phyloP scores from a whole-genome alignment of 2,888 invertebrate genomes.

The Drosophila glabriapex region DNA sequence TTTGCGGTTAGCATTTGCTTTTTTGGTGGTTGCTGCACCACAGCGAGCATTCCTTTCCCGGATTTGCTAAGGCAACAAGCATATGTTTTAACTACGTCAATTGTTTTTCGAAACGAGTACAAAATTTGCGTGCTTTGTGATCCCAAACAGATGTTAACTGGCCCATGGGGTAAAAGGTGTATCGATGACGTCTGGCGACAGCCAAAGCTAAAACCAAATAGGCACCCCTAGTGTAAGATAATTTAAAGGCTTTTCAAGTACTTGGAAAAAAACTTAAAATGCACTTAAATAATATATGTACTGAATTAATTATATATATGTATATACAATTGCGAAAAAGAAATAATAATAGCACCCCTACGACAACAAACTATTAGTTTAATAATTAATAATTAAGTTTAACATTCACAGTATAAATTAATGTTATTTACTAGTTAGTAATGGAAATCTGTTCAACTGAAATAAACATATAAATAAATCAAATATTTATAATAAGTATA shows the following conservation, averaged over 20 bases:
- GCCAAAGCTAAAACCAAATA: constrained; percentile 10
- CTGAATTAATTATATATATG: not conserved
- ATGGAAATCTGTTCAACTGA: not conserved
- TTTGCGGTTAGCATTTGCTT: not conserved
- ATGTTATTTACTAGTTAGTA: not conserved
- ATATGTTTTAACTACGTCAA: constrained; percentile 48
- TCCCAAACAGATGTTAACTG: constrained; percentile 56
- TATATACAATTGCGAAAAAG: not conserved
- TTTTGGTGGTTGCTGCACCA: constrained; percentile 34
- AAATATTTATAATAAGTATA: not conserved
- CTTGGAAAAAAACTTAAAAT: constrained; percentile 4
- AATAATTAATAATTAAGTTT: not conserved
- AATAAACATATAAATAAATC: not conserved
- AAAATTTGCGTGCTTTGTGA: constrained; percentile 31
- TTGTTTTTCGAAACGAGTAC: not conserved
- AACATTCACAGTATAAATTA: not conserved
- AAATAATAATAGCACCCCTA: not conserved
- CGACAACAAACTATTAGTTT: not conserved
- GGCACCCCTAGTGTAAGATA: constrained; percentile 21
- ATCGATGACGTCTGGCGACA: constrained; percentile 10
- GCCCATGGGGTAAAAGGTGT: not conserved
- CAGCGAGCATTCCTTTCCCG: constrained; percentile 15
- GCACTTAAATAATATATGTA: not conserved
- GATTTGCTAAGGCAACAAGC: constrained; percentile 37
- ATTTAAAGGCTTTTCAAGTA: constrained; percentile 21